Evolutionary conservation across 2,888 invertebrate species (phyloP), one percentile per base, ranked within the genome.

Genomic region (Chaetogeoica ovagalla): DNA sequence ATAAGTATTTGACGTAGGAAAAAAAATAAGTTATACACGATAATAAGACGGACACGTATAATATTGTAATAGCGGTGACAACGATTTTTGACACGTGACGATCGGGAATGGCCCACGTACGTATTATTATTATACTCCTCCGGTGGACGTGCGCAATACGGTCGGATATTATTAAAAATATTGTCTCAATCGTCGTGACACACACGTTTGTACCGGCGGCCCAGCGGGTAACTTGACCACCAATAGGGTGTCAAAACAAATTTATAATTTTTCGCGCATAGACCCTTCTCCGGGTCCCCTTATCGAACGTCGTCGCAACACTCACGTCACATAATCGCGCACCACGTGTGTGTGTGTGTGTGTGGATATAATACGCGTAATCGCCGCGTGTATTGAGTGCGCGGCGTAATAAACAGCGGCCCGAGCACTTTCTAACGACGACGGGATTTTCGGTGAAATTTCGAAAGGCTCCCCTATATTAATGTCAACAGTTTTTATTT

Each of bases 221-320:
- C 8, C 77, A 60, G 70, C 77, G 63, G 77, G 77, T 15, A 52
- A 21, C 55, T 52, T 30, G 70, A 63, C 71, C 79, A 39, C 63
- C 77, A 13, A 23, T 43, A 15, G 71, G 70, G 71, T 79, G 79
- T 79, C 79, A 79, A 71, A 79, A 79, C 79, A 79, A 79, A 79
- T 79, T 59, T 59, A n/a, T 66, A 57, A 57, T 66, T 43, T 62
- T 73, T 19, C n/a, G n/a, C n/a, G n/a, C 39, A 8, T 8, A 39
- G 39, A 39, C 13, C 48, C 13, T 48, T 0, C 48, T 48, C 8
- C 43, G 43, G 55, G 13, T 13, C 9, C 17, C 17, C 55, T 4
- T 8, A 57, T 57, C 4, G 57, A 8, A 19, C 57, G 21, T n/a
- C n/a, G 21, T 43, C 43, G 43, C 65, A 19, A 1, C 39, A 65